Percentiles rank a stretch among this genome's conserved stretches.
Evolutionary conservation across 2,888 invertebrate species (phyloP).

Genomic region (Escarpia spicata): DNA sequence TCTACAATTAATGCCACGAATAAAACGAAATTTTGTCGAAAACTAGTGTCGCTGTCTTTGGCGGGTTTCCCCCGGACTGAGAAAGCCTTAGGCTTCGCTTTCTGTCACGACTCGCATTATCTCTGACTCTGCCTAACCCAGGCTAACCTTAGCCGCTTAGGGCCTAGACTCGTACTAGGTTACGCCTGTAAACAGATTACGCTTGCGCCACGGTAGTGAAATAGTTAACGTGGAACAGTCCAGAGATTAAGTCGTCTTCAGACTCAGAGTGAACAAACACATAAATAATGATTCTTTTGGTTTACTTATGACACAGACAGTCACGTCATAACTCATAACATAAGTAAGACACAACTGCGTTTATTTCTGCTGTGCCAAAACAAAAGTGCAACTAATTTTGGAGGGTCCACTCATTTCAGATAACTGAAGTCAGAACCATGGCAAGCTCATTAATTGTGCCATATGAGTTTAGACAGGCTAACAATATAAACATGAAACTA

Average conservation of each 20-base stretch:
- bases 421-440: too few relatives aligned
- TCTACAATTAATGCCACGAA: not conserved
- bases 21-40: not conserved
- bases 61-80: not conserved
- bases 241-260: not conserved
- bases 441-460: not conserved
- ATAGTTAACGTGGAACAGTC: not conserved
- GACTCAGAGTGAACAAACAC: not conserved
- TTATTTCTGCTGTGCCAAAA: not conserved
- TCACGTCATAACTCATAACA: too few relatives aligned
- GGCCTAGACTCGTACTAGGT: too few relatives aligned
- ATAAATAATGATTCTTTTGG: not conserved
- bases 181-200: not conserved
- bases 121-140: not conserved
- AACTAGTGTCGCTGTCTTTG: not conserved
- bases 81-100: not conserved
- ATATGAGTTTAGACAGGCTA: not conserved
- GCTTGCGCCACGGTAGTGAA: not conserved
- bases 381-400: not conserved
- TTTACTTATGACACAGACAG: not conserved
- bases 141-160: too few relatives aligned
- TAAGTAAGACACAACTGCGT: too few relatives aligned
- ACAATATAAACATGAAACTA: not conserved
- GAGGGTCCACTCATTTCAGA: too few relatives aligned
- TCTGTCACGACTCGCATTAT: not conserved